phyloP scores from a whole-genome alignment of 2,888 invertebrate species.

The Lobophora halterata region DNA sequence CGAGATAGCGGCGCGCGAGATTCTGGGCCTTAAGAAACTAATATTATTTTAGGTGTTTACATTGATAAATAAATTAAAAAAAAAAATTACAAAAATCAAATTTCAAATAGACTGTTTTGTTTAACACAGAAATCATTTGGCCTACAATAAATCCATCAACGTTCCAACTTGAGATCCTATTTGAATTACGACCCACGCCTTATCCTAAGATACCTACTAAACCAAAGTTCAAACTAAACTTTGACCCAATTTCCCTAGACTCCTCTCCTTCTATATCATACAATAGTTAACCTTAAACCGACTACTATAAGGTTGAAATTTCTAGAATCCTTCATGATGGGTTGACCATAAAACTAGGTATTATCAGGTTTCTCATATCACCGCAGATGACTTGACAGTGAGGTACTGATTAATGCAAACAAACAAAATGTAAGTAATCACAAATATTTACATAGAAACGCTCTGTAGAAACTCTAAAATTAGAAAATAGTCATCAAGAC shows the following conservation, averaged over 20 bases:
- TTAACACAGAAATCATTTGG: slow-evolving; percentile 16
- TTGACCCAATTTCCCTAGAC: slow-evolving; percentile 24
- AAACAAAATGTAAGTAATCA: too few relatives aligned
- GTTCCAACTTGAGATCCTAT: slow-evolving; percentile 23
- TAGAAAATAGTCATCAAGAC: too few relatives aligned
- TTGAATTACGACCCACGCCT: slow-evolving; percentile 25
- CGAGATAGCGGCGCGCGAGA: too few relatives aligned
- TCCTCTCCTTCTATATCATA: background rate
- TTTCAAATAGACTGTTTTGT: slow-evolving; percentile 12
- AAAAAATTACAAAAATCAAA: too few relatives aligned
- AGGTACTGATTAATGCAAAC: background rate
- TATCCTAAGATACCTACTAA: slow-evolving; percentile 22
- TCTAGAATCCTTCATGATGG: background rate
- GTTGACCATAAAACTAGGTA: background rate
- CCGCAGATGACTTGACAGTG: slow-evolving; percentile 1
- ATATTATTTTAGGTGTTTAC: too few relatives aligned
- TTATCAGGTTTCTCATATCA: background rate
- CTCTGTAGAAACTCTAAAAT: too few relatives aligned
- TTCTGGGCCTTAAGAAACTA: too few relatives aligned
- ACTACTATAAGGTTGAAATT: background rate
- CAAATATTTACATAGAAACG: background rate
- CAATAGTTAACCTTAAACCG: slow-evolving; percentile 3
- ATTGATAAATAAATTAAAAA: too few relatives aligned
- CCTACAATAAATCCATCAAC: slow-evolving; percentile 24
- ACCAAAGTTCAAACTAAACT: slow-evolving; percentile 25